Evolutionary conservation across 92 coral and sea anemone species (phyloP).

Genomic region (Actinostola sp.): DNA sequence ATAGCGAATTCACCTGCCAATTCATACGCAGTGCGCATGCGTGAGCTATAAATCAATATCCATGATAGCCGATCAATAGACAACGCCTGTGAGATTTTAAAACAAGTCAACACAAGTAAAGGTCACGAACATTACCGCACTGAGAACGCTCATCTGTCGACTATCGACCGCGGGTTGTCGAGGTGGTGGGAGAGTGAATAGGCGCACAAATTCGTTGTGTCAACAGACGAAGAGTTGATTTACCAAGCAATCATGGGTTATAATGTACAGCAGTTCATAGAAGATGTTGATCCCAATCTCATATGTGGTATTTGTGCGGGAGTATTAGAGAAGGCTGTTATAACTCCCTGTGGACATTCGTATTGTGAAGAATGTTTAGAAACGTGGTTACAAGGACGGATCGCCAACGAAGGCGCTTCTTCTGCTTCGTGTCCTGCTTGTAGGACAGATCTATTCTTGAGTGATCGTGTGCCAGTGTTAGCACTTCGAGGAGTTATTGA

Average conservation of each 20-base stretch:
- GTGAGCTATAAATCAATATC: constrained; percentile 25
- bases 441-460: constrained; percentile 56
- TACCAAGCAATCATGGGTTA: constrained; percentile 74
- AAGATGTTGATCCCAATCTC: constrained; percentile 78
- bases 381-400: constrained; percentile 67
- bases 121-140: constrained; percentile 40
- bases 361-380: constrained; percentile 87
- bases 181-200: too few relatives aligned
- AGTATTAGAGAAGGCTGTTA: constrained; percentile 80
- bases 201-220: background rate
- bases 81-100: constrained; percentile 39
- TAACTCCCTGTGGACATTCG: constrained; percentile 92
- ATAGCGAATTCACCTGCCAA: constrained; percentile 11
- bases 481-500: constrained; percentile 87
- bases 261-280: constrained; percentile 64
- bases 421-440: constrained; percentile 76
- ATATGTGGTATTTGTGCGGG: constrained; percentile 95
- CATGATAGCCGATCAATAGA: constrained; percentile 4
- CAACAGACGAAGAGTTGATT: background rate
- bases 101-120: constrained; percentile 18
- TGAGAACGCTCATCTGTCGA: background rate
- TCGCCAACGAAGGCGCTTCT: constrained; percentile 24
- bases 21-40: constrained; percentile 19
- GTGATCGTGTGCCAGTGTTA: constrained; percentile 67
- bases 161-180: background rate